phyloP scores from a whole-genome alignment of 2,113 vertebrate genomes.

The Lampris incognitus region DNA sequence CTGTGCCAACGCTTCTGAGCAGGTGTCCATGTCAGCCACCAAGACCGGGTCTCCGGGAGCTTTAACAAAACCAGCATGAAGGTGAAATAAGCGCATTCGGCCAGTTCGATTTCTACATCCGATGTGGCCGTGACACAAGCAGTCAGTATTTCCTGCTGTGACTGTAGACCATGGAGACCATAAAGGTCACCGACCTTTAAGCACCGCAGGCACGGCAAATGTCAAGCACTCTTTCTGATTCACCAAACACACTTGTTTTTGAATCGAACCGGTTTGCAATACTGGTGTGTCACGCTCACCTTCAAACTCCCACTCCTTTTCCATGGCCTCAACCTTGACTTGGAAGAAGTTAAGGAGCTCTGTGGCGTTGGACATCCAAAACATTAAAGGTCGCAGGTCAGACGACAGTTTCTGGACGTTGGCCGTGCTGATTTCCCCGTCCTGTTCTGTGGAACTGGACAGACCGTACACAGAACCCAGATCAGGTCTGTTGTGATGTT shows the following conservation, averaged over 20 bases:
- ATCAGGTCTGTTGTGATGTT: conserved; percentile 38
- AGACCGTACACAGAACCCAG: conserved; percentile 39
- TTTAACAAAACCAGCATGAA: conserved; percentile 46
- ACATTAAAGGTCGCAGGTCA: conserved; percentile 90
- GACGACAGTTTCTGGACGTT: conserved; percentile 87
- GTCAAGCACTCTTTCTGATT: conserved; percentile 1
- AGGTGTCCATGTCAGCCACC: conserved; percentile 89
- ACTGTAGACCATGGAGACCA: neutral
- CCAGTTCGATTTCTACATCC: neutral
- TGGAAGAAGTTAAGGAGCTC: conserved; percentile 94
- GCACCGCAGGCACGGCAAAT: neutral
- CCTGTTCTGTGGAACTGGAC: conserved; percentile 83
- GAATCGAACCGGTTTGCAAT: neutral
- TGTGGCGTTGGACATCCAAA: conserved; percentile 96
- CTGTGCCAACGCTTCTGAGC: conserved; percentile 91
- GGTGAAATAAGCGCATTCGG: conserved; percentile 14
- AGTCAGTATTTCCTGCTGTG: neutral
- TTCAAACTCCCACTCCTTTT: conserved; percentile 93
- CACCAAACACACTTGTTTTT: conserved; percentile 6
- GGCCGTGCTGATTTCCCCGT: conserved; percentile 75
- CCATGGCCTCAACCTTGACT: conserved; percentile 89
- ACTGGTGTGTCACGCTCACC: conserved; percentile 74
- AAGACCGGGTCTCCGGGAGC: conserved; percentile 84
- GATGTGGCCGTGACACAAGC: neutral
- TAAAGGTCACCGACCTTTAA: conserved; percentile 1